Conservation (phyloP, 37 sponge, comb jelly and placozoan species). For the Spongilla lacustris region DNA sequence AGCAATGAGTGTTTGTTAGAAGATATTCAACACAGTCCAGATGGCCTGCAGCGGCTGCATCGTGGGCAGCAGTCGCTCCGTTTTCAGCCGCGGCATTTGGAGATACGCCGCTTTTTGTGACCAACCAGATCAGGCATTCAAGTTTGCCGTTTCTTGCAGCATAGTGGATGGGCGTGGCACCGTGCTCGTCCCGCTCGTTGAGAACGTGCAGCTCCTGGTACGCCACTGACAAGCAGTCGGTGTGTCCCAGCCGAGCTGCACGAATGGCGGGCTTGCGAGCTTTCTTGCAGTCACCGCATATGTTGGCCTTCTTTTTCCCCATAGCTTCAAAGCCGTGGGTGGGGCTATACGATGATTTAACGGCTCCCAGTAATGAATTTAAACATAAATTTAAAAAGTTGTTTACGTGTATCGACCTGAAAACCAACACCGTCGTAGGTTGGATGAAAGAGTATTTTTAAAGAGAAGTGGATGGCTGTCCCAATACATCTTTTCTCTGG, state of each 20-base stretch:
- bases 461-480: no score
- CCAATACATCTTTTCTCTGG: no score
- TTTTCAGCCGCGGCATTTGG: slow-evolving; percentile 77
- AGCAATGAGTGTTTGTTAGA: slow-evolving; percentile 72
- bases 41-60: slow-evolving; percentile 91
- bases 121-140: slow-evolving; percentile 86
- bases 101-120: slow-evolving; percentile 77
- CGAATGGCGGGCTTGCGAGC: slow-evolving; percentile 62
- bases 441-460: no score
- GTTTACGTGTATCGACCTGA: no score
- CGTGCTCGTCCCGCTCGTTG: slow-evolving; percentile 89
- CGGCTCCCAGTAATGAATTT: neutral
- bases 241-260: slow-evolving; percentile 86
- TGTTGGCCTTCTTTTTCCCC: slow-evolving; percentile 32
- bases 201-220: slow-evolving; percentile 77
- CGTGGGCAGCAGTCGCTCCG: slow-evolving; percentile 94
- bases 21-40: slow-evolving; percentile 85
- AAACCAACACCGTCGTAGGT: no score
- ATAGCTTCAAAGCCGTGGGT: neutral
- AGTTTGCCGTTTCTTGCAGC: slow-evolving; percentile 88
- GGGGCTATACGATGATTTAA: neutral
- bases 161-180: slow-evolving; percentile 94
- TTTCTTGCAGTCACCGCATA: slow-evolving; percentile 62
- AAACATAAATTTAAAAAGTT: neutral
- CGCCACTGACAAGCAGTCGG: slow-evolving; percentile 75